Evolutionary conservation across 2,888 invertebrate genomes (phyloP).

Genomic region (Hypselothyrea guttata): DNA sequence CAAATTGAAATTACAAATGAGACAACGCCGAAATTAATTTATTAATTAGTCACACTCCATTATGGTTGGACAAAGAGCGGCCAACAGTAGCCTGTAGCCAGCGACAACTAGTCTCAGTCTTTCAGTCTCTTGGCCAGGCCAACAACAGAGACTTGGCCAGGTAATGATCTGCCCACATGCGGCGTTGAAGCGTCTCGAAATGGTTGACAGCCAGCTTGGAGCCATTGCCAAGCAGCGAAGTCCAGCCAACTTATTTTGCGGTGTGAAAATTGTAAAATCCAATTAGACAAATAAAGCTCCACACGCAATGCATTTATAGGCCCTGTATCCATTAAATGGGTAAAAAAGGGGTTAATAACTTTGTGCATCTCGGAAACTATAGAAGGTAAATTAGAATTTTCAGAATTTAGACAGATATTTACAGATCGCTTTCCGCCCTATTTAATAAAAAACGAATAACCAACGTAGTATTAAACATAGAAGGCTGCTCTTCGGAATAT

Average conservation of each 20-base stretch:
- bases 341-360: no score
- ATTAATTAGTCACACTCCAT: slow-evolving; percentile 77
- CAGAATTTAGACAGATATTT: no score
- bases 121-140: slow-evolving; percentile 4
- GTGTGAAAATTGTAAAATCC: slow-evolving; percentile 69
- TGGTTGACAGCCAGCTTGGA: slow-evolving; percentile 48
- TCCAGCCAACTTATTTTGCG: slow-evolving; percentile 39
- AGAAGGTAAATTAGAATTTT: no score
- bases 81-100: slow-evolving; percentile 29
- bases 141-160: no score
- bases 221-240: slow-evolving; percentile 6
- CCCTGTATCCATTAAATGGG: no score
- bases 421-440: no score
- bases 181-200: slow-evolving; percentile 52
- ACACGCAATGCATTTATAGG: slow-evolving; percentile 50
- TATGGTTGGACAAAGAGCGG: slow-evolving; percentile 65
- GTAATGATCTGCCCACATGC: slow-evolving; percentile 56
- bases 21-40: slow-evolving; percentile 75
- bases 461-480: no score
- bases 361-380: no score
- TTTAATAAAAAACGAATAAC: no score
- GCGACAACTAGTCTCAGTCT: slow-evolving; percentile 9
- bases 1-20: slow-evolving; percentile 78
- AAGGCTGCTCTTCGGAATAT: no score
- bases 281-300: slow-evolving; percentile 65